Percentiles rank a stretch among this genome's conserved stretches.
Evolutionary conservation across 1,140 invertebrate genomes (phyloP).

Genomic region (Ectropis grisescens): DNA sequence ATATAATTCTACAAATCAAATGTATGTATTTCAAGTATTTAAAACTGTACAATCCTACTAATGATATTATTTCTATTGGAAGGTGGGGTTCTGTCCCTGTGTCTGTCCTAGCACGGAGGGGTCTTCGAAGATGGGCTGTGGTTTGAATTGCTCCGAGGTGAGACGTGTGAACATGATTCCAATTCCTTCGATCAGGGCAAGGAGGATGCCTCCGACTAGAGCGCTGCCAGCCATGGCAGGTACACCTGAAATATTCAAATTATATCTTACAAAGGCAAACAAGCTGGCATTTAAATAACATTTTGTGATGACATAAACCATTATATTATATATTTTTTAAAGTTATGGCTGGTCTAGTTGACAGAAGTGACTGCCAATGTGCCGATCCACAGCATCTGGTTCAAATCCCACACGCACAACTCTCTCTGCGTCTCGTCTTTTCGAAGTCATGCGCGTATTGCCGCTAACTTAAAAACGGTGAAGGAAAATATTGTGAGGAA

Average conservation of each 20-base stretch:
- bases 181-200: constrained; percentile 97
- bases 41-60: constrained; percentile 18
- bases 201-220: constrained; percentile 92
- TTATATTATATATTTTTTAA: too few relatives aligned
- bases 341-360: too few relatives aligned
- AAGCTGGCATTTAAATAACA: constrained; percentile 1
- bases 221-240: constrained; percentile 96
- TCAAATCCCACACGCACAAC: too few relatives aligned
- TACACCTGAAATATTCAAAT: constrained; percentile 71
- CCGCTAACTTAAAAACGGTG: too few relatives aligned
- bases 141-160: constrained; percentile 92
- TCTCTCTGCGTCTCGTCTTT: too few relatives aligned
- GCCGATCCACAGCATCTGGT: too few relatives aligned
- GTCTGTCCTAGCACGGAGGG: constrained; percentile 74
- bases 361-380: too few relatives aligned
- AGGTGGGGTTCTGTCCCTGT: constrained; percentile 35
- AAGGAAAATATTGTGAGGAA: too few relatives aligned
- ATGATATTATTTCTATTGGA: constrained; percentile 32
- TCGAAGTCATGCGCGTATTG: too few relatives aligned
- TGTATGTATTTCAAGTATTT: too few relatives aligned
- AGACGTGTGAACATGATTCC: constrained; percentile 93
- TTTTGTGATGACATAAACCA: background rate
- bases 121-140: constrained; percentile 80
- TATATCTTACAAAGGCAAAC: constrained; percentile 17
- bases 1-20: too few relatives aligned